phyloP scores from a whole-genome alignment of 2,888 invertebrate species.

The Heliconius hortense region DNA sequence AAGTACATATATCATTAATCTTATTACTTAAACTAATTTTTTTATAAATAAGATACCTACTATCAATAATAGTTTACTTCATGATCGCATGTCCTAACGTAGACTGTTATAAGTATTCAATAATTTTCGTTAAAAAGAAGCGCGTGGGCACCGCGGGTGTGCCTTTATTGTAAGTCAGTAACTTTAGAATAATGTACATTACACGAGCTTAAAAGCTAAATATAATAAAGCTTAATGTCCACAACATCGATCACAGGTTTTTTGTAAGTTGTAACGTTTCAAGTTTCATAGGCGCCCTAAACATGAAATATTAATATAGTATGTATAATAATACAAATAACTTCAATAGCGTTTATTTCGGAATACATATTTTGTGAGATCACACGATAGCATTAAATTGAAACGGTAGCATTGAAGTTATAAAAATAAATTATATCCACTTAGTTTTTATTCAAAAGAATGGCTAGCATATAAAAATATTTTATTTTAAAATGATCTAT shows the following conservation, averaged over 20 bases:
- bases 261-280: slow-evolving; percentile 67
- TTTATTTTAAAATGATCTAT: slow-evolving; percentile 62
- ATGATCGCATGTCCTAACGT: no score
- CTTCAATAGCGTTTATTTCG: slow-evolving; percentile 24
- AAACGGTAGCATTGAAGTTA: slow-evolving; percentile 31
- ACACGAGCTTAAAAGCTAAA: slow-evolving; percentile 64
- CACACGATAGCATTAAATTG: slow-evolving; percentile 44
- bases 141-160: slow-evolving; percentile 62
- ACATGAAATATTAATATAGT: slow-evolving; percentile 1
- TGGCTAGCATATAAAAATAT: slow-evolving; percentile 56
- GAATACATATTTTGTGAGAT: slow-evolving; percentile 44
- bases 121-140: no score
- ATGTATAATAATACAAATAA: slow-evolving; percentile 43
- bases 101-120: no score
- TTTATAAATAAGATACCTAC: no score
- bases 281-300: slow-evolving; percentile 56
- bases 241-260: slow-evolving; percentile 69
- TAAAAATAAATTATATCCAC: slow-evolving; percentile 41
- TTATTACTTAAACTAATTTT: background rate
- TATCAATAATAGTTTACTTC: no score
- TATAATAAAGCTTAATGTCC: slow-evolving; percentile 59
- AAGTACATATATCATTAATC: background rate
- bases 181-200: slow-evolving; percentile 73
- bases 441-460: slow-evolving; percentile 39
- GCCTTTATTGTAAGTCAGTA: slow-evolving; percentile 71